These are phyloP conservation scores for Lacerta agilis DNA, from an alignment of 2,797 vertebrate genomes.

Conservation along the genomic window DNA sequence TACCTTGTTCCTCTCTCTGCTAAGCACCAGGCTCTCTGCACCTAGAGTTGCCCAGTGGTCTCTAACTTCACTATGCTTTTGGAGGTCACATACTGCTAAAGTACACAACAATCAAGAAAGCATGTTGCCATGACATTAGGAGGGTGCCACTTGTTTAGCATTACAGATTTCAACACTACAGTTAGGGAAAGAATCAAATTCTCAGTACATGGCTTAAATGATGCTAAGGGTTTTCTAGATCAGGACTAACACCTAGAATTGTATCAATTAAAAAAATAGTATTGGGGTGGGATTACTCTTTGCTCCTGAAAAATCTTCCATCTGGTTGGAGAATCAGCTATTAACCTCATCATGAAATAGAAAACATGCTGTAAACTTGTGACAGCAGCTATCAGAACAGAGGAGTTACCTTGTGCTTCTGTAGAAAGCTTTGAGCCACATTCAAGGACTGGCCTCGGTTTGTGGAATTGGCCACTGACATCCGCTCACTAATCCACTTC, in stretches of 20 bases:
- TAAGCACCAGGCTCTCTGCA: neutral
- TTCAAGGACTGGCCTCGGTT: constrained; percentile 78
- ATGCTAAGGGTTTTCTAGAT: neutral
- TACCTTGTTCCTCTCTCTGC: neutral
- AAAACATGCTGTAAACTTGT: neutral
- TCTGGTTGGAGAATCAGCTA: neutral
- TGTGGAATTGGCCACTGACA: constrained; percentile 75
- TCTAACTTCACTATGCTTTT: neutral
- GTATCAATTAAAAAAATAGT: too few relatives aligned
- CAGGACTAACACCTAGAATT: too few relatives aligned
- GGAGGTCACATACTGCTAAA: neutral
- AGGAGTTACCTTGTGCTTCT: constrained; percentile 85
- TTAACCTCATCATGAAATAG: neutral
- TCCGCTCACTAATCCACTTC: constrained; percentile 85
- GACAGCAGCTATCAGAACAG: neutral
- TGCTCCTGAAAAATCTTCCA: too few relatives aligned
- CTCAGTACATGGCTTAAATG: neutral
- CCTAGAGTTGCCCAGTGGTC: neutral
- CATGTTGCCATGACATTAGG: neutral
- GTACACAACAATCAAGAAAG: too few relatives aligned
- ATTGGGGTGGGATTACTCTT: too few relatives aligned
- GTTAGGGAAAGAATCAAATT: neutral
- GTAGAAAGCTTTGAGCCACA: constrained; percentile 79
- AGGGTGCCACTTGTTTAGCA: neutral
- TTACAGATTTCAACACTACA: neutral